Conservation (phyloP, 53 echinoderm and acorn worm species). For the Temnopleurus reevesii region DNA sequence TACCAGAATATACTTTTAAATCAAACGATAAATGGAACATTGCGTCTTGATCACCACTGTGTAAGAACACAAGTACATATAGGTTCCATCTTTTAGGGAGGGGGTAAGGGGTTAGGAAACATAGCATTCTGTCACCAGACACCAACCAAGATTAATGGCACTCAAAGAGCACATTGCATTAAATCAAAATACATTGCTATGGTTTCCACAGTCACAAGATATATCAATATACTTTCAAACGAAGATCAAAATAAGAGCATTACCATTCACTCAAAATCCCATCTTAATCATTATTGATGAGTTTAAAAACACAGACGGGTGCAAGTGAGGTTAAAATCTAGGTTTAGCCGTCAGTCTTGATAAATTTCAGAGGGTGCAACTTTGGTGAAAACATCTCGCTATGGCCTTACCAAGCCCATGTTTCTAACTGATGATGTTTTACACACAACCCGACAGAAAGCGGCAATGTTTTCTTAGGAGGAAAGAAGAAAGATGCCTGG, state of each 20-base stretch:
- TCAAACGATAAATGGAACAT: no score
- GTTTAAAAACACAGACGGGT: not conserved
- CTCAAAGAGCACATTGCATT: not conserved
- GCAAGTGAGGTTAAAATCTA: not conserved
- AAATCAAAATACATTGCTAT: not conserved
- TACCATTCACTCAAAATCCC: not conserved
- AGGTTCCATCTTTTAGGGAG: no score
- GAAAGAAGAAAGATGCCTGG: not conserved
- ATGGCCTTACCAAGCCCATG: not conserved
- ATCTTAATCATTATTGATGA: conserved; percentile 3
- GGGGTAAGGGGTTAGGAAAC: no score
- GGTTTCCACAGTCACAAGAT: not conserved
- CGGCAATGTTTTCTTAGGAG: not conserved
- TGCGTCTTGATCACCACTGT: no score
- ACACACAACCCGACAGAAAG: conserved; percentile 29
- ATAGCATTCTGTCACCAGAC: not conserved
- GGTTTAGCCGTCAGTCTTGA: conserved; percentile 26
- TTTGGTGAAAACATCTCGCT: conserved; percentile 31
- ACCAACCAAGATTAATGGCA: not conserved
- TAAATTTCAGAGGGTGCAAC: conserved; percentile 40
- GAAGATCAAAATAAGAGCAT: not conserved
- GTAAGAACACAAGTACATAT: no score
- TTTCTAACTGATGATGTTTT: not conserved
- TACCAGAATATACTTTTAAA: no score
- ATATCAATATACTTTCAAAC: not conserved